A percentile compares a stretch with the other conserved stretches of the same genome.
Conservation (phyloP, 2,113 vertebrate species). For the Lathamus discolor region DNA sequence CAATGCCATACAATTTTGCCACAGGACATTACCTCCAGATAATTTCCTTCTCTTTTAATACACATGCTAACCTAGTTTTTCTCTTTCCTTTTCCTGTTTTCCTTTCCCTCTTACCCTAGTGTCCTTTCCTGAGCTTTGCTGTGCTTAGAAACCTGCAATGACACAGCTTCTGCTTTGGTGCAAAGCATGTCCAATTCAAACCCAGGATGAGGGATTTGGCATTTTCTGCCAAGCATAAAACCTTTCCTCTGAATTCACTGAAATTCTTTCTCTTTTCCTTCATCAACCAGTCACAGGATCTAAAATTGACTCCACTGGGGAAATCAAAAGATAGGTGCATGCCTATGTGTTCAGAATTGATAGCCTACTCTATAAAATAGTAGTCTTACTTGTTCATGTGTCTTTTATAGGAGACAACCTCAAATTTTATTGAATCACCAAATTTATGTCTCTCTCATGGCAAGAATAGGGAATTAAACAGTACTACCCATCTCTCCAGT, state of each 20-base stretch:
- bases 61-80: accelerated
- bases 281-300: not conserved
- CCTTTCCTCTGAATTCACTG: not conserved
- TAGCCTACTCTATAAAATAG: not conserved
- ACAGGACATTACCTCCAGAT: not conserved
- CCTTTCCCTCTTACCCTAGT: not conserved
- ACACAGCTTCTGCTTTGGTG: not conserved
- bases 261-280: not conserved
- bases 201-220: not conserved
- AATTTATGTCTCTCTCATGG: not conserved
- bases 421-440: not conserved
- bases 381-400: not conserved
- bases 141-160: not conserved
- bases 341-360: not conserved
- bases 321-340: not conserved
- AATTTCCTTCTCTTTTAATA: not conserved
- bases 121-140: not conserved
- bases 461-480: not conserved
- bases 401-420: not conserved
- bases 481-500: not conserved
- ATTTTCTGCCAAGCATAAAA: not conserved
- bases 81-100: not conserved
- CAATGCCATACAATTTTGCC: not conserved
- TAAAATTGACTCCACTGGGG: not conserved
- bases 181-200: not conserved